Evolutionary conservation across 2,888 invertebrate species (phyloP).

Genomic region (Hipparchia semele): DNA sequence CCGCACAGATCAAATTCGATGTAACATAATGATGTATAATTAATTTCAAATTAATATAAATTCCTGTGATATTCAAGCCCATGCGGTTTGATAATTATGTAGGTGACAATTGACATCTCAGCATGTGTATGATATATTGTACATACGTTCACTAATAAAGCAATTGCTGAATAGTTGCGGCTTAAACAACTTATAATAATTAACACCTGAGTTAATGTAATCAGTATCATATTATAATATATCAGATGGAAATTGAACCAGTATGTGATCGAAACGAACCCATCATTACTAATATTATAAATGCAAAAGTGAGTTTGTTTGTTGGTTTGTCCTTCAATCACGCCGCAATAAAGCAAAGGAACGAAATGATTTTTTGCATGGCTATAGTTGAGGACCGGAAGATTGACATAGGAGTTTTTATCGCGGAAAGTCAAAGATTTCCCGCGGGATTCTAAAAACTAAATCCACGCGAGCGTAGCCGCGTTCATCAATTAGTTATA

Average conservation of each 20-base stretch:
- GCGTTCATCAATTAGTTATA: no score
- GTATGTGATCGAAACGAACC: neutral
- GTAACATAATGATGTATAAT: constrained; percentile 10
- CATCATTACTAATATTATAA: no score
- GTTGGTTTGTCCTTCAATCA: no score
- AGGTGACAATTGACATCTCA: constrained; percentile 24
- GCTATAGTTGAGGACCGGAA: no score
- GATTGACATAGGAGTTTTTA: no score
- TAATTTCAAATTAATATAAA: constrained; percentile 22
- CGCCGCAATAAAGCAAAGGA: no score
- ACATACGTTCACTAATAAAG: constrained; percentile 7
- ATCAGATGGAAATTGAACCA: neutral
- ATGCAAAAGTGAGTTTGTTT: no score
- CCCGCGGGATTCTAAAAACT: no score
- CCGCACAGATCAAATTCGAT: constrained; percentile 3
- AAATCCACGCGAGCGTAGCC: no score
- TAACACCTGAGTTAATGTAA: constrained; percentile 8
- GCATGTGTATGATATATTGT: constrained; percentile 6
- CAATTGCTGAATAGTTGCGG: constrained; percentile 12
- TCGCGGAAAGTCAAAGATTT: no score
- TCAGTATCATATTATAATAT: neutral
- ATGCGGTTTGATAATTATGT: constrained; percentile 17
- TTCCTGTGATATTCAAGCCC: constrained; percentile 20
- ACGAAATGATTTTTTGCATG: no score
- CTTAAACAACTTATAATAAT: constrained; percentile 15